Conservation (phyloP, 2,113 vertebrate genomes). For the Trinectes maculatus region DNA sequence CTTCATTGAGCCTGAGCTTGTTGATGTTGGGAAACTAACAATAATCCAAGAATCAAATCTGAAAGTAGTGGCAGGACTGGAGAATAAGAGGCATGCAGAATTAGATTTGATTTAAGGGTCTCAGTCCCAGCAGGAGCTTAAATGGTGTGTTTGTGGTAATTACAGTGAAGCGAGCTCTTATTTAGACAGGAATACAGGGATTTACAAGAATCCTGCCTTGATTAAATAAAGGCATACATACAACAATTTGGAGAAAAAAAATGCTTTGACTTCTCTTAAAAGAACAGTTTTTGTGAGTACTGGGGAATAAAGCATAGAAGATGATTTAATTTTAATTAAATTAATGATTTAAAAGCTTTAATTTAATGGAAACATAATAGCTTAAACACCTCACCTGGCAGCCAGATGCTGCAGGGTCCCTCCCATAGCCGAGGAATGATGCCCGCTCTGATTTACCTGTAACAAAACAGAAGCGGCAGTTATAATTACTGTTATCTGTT, state of each 20-base stretch:
- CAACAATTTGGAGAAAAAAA: neutral
- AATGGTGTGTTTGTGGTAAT: slow-evolving; percentile 20
- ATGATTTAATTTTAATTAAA: too few relatives aligned
- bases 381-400: slow-evolving; percentile 88
- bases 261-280: too few relatives aligned
- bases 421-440: slow-evolving; percentile 88
- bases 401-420: slow-evolving; percentile 88
- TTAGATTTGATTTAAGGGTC: neutral
- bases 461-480: slow-evolving; percentile 30
- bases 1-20: too few relatives aligned
- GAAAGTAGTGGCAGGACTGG: too few relatives aligned
- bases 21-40: too few relatives aligned
- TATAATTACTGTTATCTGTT: slow-evolving; percentile 5
- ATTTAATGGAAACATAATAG: neutral
- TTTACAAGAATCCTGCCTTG: slow-evolving; percentile 11
- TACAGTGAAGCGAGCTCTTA: neutral
- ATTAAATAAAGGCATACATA: slow-evolving; percentile 1
- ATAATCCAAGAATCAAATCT: too few relatives aligned
- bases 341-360: too few relatives aligned
- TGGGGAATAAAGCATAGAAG: too few relatives aligned
- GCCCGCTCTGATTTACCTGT: slow-evolving; percentile 93
- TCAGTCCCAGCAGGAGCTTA: neutral
- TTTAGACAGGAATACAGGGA: slow-evolving; percentile 18
- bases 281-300: too few relatives aligned
- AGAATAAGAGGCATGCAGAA: too few relatives aligned